Base-by-base conservation (phyloP, 2,113 vertebrate genomes). In the Eubucco bourcierii region DNA sequence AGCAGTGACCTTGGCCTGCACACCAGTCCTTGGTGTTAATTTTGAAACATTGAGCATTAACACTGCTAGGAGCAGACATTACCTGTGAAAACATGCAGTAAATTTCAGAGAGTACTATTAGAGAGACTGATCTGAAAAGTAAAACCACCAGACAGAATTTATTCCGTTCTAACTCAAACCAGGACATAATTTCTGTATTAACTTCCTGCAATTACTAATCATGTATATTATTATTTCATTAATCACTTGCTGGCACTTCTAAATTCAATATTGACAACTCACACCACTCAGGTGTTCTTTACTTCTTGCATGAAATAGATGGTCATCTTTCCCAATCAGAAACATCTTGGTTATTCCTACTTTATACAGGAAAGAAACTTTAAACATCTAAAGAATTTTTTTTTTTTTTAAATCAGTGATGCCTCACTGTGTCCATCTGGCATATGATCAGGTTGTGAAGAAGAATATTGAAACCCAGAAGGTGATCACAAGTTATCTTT, bases 301-400 rank as follows among this genome's bases (percentile, higher is more conserved):
- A 31, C 6, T 24, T 83, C 29, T 46, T 46, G 12, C 3, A 21
- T 39, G 17, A 59, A 85, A 41, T 33, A 72, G 16, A 37, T 47
- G 20, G 59, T 65, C 12, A 44, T 39, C 7, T 83, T 80, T 78
- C 44, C 28, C 19, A 88, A 0, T 24, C 28, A 68, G 19, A 77
- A 81, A 61, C 56, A 12, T 41, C 33, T 73, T 37, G 5, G 8
- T 67, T 74, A 52, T 41, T 68, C 10, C 28, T 84, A 10, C 3
- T 74, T 7, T 47, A 1, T 46, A 52, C 3, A 9, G 31, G 7
- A 63, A 44, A 41, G 9, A n/a, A 78, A 6, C 21, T 87, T 90
- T 56, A 64, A 37, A 31, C 5, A 13, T 27, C 23, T 47, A 33
- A 52, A 0, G 0, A 72, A 61, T 8, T 5, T 64, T 74, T 80